Evolutionary conservation across 2,797 vertebrate genomes (phyloP).

Genomic region (Melanotaenia boesemani): DNA sequence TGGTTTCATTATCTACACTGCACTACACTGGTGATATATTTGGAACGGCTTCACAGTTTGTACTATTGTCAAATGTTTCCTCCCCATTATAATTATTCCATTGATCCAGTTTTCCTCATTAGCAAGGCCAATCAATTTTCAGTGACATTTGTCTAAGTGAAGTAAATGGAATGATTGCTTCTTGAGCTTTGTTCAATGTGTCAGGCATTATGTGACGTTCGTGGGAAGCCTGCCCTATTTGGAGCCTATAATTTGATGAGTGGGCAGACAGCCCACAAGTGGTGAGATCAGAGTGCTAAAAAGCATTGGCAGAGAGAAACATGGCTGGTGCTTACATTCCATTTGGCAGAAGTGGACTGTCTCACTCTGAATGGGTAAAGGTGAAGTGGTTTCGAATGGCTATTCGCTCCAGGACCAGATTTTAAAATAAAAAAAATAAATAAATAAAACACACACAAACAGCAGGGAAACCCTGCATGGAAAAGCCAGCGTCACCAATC

Average conservation of each 20-base stretch:
- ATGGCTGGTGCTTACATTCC: conserved; percentile 77
- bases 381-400: conserved; percentile 80
- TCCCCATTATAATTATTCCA: conserved; percentile 75
- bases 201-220: conserved; percentile 80
- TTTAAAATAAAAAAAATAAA: conserved; percentile 46
- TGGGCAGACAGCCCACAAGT: conserved; percentile 79
- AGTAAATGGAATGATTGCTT: conserved; percentile 81
- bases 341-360: conserved; percentile 81
- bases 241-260: conserved; percentile 84
- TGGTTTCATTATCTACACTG: conserved; percentile 23
- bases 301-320: conserved; percentile 74
- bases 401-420: conserved; percentile 72
- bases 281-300: conserved; percentile 78
- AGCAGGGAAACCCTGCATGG: conserved; percentile 69
- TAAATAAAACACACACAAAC: conserved; percentile 48
- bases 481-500: conserved; percentile 72
- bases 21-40: conserved; percentile 55
- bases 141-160: conserved; percentile 82
- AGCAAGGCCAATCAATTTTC: conserved; percentile 79
- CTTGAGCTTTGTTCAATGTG: conserved; percentile 81
- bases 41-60: conserved; percentile 57
- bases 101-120: conserved; percentile 80
- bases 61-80: conserved; percentile 70
- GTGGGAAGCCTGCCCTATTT: conserved; percentile 81
- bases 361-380: conserved; percentile 77